A percentile compares a stretch with the other conserved stretches of the same genome.
Evolutionary conservation across 1,140 invertebrate genomes (phyloP).

Genomic region (Probaryconus sp.): DNA sequence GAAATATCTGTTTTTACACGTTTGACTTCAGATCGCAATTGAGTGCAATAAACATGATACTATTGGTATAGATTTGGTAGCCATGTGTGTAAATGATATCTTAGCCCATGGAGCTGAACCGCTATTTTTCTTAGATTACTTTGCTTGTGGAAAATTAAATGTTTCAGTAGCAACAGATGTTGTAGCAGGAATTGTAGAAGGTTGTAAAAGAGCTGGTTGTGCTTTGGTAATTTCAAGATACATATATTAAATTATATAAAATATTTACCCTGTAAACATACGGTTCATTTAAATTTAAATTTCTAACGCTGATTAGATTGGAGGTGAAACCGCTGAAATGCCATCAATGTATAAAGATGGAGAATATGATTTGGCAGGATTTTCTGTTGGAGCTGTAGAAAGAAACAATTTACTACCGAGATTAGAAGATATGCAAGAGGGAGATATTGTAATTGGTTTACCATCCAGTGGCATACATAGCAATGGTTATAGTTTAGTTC

Average conservation of each 20-base stretch:
- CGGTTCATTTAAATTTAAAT: too few relatives aligned
- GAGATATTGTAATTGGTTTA: conserved; percentile 92
- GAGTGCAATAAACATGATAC: conserved; percentile 87
- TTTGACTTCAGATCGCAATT: conserved; percentile 86
- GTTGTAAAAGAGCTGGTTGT: conserved; percentile 91
- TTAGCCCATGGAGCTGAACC: conserved; percentile 96
- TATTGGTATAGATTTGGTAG: conserved; percentile 97
- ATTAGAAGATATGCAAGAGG: conserved; percentile 83
- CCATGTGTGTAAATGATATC: conserved; percentile 99
- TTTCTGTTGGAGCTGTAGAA: conserved; percentile 95
- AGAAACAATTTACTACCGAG: conserved; percentile 85
- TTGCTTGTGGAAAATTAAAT: conserved; percentile 92
- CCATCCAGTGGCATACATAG: conserved; percentile 95
- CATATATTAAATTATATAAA: neutral
- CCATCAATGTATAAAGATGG: conserved; percentile 92
- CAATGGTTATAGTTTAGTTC: conserved; percentile 96
- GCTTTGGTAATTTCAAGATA: conserved; percentile 87
- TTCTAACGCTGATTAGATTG: conserved; percentile 78
- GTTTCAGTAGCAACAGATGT: conserved; percentile 86
- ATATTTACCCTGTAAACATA: too few relatives aligned
- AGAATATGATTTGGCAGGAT: conserved; percentile 97
- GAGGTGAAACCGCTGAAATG: conserved; percentile 98
- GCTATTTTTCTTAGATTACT: conserved; percentile 97
- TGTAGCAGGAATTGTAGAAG: conserved; percentile 90
- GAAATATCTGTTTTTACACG: too few relatives aligned